A percentile compares a stretch with the other conserved stretches of the same genome.
Conservation (phyloP, 2,113 vertebrate genomes). For the Phylloscopus whistleri region DNA sequence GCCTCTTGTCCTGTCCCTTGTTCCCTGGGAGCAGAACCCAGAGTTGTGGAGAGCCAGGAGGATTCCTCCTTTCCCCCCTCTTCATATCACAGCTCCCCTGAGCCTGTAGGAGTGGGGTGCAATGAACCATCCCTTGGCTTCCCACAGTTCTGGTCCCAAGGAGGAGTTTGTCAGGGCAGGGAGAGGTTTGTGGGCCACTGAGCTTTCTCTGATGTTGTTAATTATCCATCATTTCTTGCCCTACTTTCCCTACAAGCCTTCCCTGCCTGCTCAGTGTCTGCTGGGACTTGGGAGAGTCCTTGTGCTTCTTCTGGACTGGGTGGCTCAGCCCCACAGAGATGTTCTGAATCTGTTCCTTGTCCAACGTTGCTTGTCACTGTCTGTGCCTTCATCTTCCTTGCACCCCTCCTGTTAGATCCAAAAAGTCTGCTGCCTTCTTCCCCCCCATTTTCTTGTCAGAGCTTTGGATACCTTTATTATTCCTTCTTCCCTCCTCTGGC, state of each 20-base stretch:
- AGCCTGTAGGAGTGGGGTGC: neutral
- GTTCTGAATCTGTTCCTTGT: neutral
- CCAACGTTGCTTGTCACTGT: neutral
- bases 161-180: neutral
- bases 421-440: neutral
- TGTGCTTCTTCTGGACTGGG: neutral
- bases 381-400: neutral
- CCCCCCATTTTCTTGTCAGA: neutral
- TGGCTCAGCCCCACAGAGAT: neutral
- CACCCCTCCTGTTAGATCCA: neutral
- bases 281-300: neutral
- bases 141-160: neutral
- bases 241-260: neutral
- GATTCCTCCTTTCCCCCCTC: neutral
- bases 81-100: neutral
- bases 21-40: neutral
- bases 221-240: neutral
- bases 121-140: neutral
- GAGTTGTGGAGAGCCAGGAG: neutral
- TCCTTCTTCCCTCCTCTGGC: slow-evolving; percentile 4
- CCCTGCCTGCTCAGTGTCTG: neutral
- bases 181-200: neutral
- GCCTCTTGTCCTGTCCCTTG: neutral
- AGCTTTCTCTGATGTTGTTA: neutral
- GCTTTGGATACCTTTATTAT: neutral